Evolutionary conservation across 2,797 vertebrate genomes (phyloP).

Genomic region (Paedocypris micromegethes): DNA sequence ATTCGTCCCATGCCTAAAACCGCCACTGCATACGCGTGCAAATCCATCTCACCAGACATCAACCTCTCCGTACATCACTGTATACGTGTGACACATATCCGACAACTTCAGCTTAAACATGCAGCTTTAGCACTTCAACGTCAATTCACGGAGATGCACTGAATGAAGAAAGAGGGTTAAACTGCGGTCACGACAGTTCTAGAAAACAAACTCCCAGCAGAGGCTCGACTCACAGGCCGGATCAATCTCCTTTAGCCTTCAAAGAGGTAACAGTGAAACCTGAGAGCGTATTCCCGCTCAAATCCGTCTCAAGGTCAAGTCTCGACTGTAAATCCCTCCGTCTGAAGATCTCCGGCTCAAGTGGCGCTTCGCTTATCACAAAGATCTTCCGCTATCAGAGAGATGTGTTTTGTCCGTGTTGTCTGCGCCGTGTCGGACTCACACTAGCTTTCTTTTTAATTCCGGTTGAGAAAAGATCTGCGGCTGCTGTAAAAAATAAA

Average conservation of each 20-base stretch:
- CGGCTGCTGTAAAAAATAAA: background rate
- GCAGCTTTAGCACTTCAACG: too few species aligned
- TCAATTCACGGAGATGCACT: background rate
- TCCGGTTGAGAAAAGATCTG: slow-evolving; percentile 17
- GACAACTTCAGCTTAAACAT: too few species aligned
- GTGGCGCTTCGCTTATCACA: slow-evolving; percentile 3
- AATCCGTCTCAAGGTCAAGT: slow-evolving; percentile 3
- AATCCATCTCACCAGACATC: too few species aligned
- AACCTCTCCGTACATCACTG: too few species aligned
- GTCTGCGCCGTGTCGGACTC: slow-evolving; percentile 3
- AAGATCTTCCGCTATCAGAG: slow-evolving; percentile 20
- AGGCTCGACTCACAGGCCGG: slow-evolving; percentile 18
- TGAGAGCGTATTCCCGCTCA: background rate
- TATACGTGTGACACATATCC: too few species aligned
- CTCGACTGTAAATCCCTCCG: slow-evolving; percentile 2
- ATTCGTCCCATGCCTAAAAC: too few species aligned
- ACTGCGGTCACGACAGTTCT: background rate
- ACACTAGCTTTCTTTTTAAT: slow-evolving; percentile 11
- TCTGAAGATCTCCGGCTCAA: slow-evolving; percentile 23
- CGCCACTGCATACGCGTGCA: too few species aligned
- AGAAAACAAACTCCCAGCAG: slow-evolving; percentile 8
- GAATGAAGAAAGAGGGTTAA: background rate
- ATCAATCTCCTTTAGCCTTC: slow-evolving; percentile 26
- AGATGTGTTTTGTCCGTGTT: slow-evolving; percentile 31
- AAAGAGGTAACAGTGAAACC: background rate